Evolutionary conservation across 2,888 invertebrate genomes (phyloP).

Genomic region (Rotaria magnacalcarata): DNA sequence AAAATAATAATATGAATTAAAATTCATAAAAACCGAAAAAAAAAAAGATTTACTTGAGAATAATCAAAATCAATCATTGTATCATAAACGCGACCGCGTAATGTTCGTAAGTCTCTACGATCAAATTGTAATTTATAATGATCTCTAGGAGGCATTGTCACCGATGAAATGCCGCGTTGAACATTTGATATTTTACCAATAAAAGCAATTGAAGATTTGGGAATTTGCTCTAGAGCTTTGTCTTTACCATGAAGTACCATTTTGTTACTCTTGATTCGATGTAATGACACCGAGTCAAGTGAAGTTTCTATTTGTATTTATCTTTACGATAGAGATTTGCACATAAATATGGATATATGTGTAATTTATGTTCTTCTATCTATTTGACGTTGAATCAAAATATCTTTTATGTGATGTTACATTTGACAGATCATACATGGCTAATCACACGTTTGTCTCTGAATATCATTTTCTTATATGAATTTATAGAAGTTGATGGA

Average conservation of each 20-base stretch:
- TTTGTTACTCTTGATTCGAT: not conserved
- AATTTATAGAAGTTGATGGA: not conserved
- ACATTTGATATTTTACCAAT: constrained; percentile 14
- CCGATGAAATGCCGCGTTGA: not conserved
- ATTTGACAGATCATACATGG: not conserved
- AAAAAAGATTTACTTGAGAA: not conserved
- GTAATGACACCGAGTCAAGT: not conserved
- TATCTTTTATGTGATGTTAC: not conserved
- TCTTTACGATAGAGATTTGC: not conserved
- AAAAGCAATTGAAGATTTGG: constrained; percentile 21
- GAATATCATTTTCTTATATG: not conserved
- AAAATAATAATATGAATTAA: no score
- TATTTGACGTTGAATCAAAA: not conserved
- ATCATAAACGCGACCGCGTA: constrained; percentile 21
- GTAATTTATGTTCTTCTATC: not conserved
- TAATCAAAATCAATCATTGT: constrained; percentile 21
- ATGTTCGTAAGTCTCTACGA: not conserved
- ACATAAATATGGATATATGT: not conserved
- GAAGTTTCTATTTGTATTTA: not conserved
- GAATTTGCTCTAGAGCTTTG: constrained; percentile 24
- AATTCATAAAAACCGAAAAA: no score
- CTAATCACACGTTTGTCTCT: not conserved
- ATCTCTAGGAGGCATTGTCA: constrained; percentile 9
- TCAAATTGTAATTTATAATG: constrained; percentile 10
- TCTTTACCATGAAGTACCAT: not conserved